Evolutionary conservation across 2,888 invertebrate species (phyloP).

Genomic region (Platycnemis pennipes): DNA sequence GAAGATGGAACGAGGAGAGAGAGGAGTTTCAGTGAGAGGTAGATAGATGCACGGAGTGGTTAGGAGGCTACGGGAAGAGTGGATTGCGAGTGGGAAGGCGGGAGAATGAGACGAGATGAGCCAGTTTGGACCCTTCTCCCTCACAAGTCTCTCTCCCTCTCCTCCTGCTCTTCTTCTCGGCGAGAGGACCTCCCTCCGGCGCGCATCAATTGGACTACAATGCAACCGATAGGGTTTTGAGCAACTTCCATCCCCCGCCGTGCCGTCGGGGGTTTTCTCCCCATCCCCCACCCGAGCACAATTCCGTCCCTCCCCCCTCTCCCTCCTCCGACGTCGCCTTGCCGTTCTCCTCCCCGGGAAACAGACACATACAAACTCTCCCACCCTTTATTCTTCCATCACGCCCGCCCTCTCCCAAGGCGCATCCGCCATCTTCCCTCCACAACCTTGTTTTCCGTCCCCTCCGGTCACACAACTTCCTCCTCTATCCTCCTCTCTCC

Average conservation of each 20-base stretch:
- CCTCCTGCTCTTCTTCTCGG: background rate
- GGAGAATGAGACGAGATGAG: background rate
- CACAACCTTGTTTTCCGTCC: background rate
- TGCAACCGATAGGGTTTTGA: slow-evolving; percentile 51
- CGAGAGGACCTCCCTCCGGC: background rate
- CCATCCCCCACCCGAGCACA: too few species aligned
- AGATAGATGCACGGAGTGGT: background rate
- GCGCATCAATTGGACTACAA: slow-evolving; percentile 54
- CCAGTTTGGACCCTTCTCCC: background rate
- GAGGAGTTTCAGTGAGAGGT: background rate
- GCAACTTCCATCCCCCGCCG: background rate
- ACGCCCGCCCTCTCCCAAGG: background rate
- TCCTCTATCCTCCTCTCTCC: background rate
- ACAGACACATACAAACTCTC: background rate
- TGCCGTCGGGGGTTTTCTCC: background rate
- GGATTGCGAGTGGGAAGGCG: background rate
- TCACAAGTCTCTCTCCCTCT: background rate
- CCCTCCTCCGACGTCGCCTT: background rate
- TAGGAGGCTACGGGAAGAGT: background rate
- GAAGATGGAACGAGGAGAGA: background rate
- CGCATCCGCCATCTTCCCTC: background rate
- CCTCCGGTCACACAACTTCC: background rate
- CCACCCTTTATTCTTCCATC: background rate
- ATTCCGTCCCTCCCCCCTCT: background rate
- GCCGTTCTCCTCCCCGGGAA: background rate